Evolutionary conservation across 2,888 invertebrate species (phyloP), one percentile per base, ranked within the genome.

Genomic region (Digitonthophagus gazella): DNA sequence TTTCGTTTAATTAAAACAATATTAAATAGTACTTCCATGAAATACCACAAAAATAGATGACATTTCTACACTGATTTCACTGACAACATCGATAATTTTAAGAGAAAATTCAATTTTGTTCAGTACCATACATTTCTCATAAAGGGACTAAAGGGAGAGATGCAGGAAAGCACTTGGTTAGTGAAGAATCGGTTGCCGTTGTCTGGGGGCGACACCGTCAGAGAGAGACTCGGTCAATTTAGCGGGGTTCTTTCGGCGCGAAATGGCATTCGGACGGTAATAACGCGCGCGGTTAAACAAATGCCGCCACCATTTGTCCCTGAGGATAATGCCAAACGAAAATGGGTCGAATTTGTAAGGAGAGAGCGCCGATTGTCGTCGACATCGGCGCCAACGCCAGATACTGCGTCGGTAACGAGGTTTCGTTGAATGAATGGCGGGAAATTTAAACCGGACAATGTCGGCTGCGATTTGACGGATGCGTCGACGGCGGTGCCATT

Each of bases 321-420:
- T n/a, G 16, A 19, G 61, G 20, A 61, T 61, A 61, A 61, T 61
- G 20, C 20, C 61, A 19, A 19, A 20, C 61, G 61, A 61, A 61
- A 61, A 61, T 61, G 61, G 61, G 19, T 61, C 19, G 19, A 61
- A 61, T 61, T 61, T 61, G 61, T 61, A 61, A 61, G 18, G 61
- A 61, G 20, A 61, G 20, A 18, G 61, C 15, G 19, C 18, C 18
- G n/a, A 8, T 16, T 18, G 61, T 8, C 19, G 8, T 19, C n/a
- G n/a, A n/a, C n/a, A n/a, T n/a, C n/a, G n/a, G 18, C 19, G 28
- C 15, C n/a, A 61, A 61, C n/a, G 61, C 16, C 16, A 19, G 61
- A 61, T 16, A 57, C 15, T 57, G 18, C 18, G 61, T 18, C n/a
- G 16, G n/a, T 61, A 19, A 20, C 61, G 18, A 5, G n/a, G 18